phyloP scores from a whole-genome alignment of 2,888 invertebrate species.

The Cistogaster globosa region DNA sequence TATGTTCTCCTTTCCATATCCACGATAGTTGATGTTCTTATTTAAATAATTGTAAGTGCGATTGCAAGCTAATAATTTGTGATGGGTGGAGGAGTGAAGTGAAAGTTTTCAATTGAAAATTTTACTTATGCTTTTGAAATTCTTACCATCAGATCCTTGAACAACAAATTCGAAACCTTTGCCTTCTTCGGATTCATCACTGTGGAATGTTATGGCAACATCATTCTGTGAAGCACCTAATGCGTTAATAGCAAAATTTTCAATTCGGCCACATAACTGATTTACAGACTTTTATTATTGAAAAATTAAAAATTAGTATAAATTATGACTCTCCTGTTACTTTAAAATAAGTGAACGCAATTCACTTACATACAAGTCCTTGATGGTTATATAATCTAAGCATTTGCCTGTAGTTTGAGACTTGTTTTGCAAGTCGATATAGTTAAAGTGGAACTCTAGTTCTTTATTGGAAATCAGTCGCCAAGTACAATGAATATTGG shows the following conservation, averaged over 20 bases:
- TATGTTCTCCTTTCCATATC: constrained; percentile 75
- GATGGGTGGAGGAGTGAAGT: too few relatives aligned
- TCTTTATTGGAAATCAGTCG: constrained; percentile 78
- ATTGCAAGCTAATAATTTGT: constrained; percentile 76
- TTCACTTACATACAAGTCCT: constrained; percentile 71
- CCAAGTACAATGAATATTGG: constrained; percentile 86
- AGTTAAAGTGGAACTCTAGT: constrained; percentile 84
- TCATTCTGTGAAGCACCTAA: neutral
- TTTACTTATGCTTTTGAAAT: too few relatives aligned
- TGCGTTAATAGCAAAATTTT: constrained; percentile 61
- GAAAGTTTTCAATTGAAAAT: too few relatives aligned
- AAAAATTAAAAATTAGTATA: neutral
- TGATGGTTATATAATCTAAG: constrained; percentile 76
- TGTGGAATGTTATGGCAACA: constrained; percentile 76
- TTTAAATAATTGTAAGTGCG: constrained; percentile 86
- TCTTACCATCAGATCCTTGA: constrained; percentile 84
- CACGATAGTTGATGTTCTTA: constrained; percentile 85
- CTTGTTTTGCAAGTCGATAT: constrained; percentile 84
- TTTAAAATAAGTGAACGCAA: neutral
- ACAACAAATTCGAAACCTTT: constrained; percentile 80
- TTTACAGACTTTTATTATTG: constrained; percentile 19
- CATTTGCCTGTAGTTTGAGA: constrained; percentile 79
- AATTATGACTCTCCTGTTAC: neutral
- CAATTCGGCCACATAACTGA: constrained; percentile 71
- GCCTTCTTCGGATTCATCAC: constrained; percentile 71